Evolutionary conservation across 2,113 vertebrate genomes (phyloP).

Genomic region (Corythaixoides concolor): DNA sequence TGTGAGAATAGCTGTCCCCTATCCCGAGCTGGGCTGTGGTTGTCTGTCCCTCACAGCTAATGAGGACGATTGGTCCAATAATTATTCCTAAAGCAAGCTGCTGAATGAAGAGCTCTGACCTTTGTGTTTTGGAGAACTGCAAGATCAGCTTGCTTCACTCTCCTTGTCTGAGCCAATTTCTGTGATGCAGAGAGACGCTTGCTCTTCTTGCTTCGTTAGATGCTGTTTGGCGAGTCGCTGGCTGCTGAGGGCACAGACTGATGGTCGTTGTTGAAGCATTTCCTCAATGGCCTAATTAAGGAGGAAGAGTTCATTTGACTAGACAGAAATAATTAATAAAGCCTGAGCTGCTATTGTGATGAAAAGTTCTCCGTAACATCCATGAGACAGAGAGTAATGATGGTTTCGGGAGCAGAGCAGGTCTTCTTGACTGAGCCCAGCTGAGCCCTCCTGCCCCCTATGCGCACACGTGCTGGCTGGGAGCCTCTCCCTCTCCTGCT

Average conservation of each 20-base stretch:
- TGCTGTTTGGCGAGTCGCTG: background rate
- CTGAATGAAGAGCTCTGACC: background rate
- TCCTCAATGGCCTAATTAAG: background rate
- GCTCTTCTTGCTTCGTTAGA: background rate
- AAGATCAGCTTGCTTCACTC: background rate
- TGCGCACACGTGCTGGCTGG: accelerated
- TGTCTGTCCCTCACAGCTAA: background rate
- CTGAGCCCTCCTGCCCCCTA: background rate
- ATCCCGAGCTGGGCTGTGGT: background rate
- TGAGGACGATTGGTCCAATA: background rate
- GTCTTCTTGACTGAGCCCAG: background rate
- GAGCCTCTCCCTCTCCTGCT: background rate
- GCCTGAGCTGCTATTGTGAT: background rate
- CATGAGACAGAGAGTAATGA: background rate
- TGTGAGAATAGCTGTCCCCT: background rate
- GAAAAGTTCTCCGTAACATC: background rate
- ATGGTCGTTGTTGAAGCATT: background rate
- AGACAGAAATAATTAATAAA: background rate
- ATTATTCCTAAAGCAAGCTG: background rate
- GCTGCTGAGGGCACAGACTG: background rate
- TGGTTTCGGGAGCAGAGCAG: background rate
- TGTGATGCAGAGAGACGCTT: background rate
- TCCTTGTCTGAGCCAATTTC: background rate
- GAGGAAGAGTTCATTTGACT: background rate
- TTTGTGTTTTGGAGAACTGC: background rate